Percentiles rank a stretch among this genome's conserved stretches.
Conservation (phyloP, 2,797 vertebrate species). For the Echiichthys vipera region DNA sequence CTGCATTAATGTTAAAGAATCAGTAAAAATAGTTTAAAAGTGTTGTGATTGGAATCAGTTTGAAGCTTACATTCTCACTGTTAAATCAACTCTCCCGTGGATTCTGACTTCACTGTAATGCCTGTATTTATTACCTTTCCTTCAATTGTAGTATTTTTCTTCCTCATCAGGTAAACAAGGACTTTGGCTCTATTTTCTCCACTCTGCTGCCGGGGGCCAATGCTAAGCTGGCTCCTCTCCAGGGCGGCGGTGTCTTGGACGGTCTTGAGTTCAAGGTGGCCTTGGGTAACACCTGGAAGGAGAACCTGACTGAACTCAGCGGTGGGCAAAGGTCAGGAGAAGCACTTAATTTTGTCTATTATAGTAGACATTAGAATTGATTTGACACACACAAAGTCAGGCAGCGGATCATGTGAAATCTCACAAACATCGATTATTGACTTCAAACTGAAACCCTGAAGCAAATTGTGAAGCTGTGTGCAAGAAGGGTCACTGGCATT, state of each 20-base stretch:
- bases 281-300: constrained; percentile 96
- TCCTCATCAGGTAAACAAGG: constrained; percentile 91
- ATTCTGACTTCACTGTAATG: neutral
- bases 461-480: no score
- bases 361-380: no score
- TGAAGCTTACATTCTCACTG: neutral
- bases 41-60: neutral
- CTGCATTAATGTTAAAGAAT: neutral
- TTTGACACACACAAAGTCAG: no score
- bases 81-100: neutral
- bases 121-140: neutral
- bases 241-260: constrained; percentile 83
- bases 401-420: no score
- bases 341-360: neutral
- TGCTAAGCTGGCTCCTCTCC: constrained; percentile 88
- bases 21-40: neutral
- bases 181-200: constrained; percentile 97
- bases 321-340: constrained; percentile 93
- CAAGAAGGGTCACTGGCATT: no score
- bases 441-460: no score
- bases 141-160: neutral
- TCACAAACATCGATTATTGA: no score
- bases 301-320: constrained; percentile 96
- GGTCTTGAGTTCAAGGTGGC: constrained; percentile 96
- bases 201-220: constrained; percentile 92